Evolutionary conservation across 2,888 invertebrate species (phyloP).

Genomic region (Abrostola triplasia): DNA sequence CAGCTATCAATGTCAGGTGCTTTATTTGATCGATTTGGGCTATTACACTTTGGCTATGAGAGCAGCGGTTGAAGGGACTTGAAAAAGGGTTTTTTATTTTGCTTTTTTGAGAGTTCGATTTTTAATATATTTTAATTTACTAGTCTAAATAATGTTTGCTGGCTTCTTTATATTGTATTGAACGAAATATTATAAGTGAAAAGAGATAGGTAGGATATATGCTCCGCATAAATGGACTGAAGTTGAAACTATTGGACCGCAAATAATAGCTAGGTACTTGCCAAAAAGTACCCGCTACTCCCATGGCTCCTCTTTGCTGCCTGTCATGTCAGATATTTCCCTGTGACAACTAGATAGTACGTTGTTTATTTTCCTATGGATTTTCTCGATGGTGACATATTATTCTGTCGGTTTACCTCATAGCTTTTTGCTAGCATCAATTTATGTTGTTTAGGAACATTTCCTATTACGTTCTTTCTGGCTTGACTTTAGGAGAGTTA

Average conservation of each 20-base stretch:
- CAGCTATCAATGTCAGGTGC: constrained; percentile 40
- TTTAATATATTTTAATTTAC: background rate
- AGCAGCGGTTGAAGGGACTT: constrained; percentile 23
- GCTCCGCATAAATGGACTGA: too few species aligned
- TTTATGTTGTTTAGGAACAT: background rate
- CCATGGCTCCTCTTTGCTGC: background rate
- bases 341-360: constrained; percentile 11
- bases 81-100: constrained; percentile 9
- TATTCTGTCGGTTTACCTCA: background rate
- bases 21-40: constrained; percentile 40
- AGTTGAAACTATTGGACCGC: too few species aligned
- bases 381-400: constrained; percentile 16
- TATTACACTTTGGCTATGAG: constrained; percentile 29
- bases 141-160: too few species aligned
- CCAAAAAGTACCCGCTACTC: constrained; percentile 1
- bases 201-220: too few species aligned
- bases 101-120: background rate
- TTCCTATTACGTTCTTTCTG: background rate
- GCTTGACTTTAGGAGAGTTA: background rate
- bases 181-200: too few species aligned
- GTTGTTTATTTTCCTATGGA: constrained; percentile 20
- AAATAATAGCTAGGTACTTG: too few species aligned
- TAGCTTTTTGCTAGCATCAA: background rate
- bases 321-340: constrained; percentile 5
- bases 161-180: too few species aligned